Base-by-base conservation (phyloP, 2,888 invertebrate species). In the Microctonus aethiopoides region DNA sequence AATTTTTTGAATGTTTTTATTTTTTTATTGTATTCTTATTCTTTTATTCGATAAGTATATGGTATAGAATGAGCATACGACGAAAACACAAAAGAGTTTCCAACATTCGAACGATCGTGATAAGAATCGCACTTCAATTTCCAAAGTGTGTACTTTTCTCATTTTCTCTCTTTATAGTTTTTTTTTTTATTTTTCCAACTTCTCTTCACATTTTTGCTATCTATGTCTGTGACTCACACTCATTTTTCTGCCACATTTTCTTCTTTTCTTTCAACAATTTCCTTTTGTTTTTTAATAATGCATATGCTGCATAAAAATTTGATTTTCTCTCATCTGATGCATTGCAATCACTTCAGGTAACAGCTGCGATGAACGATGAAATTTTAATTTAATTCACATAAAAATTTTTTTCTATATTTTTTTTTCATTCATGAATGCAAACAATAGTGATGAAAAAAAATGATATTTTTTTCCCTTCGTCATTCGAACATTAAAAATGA, bases 181-280 rank as follows among this genome's bases (percentile, higher is more conserved):
- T 26, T 57, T 26, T 32, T 61, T 26, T 26, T 29, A 39, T 52
- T 32, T 61, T 39, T 26, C 36, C 26, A 59, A 39, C 67, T 62
- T 54, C 32, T 54, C 39, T 39, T 52, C 67, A 57, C 32, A 60
- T 57, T 59, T 52, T 60, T 66, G 52, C 66, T 57, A 68, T 68
- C 9, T 68, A 57, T 46, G 64, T 36, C 54, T 61, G 41, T 52
- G 54, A 51, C 59, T 63, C 63, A 46, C 69, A 56, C 66, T 60
- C 51, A 52, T 63, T 52, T 67, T 39, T 52, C 16, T 20, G 22
- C 32, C 46, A 52, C 59, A 46, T 63, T 54, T 39, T 29, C 64
- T 54, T 60, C 54, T 29, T 54, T 36, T 24, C 54, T 62, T 16
- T 11, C 22, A 39, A 16, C 39, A 20, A 36, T 39, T 41, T 59